A percentile compares a stretch with the other conserved stretches of the same genome.
phyloP scores from a whole-genome alignment of 2,888 invertebrate genomes.

The Clivina fossor region DNA sequence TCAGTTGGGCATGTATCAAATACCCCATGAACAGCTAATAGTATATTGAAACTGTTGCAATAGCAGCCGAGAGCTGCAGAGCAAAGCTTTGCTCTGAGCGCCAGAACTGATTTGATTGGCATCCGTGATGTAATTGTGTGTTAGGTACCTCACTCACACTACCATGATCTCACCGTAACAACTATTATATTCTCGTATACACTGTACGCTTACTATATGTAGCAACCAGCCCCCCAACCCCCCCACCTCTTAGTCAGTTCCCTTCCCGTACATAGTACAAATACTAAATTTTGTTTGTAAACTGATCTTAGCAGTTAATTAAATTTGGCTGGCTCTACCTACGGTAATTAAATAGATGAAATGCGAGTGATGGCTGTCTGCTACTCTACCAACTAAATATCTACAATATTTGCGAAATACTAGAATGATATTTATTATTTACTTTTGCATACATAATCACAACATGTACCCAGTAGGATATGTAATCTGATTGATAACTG shows the following conservation, averaged over 20 bases:
- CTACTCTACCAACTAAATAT: constrained; percentile 8
- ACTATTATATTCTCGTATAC: too few relatives aligned
- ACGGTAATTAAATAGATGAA: constrained; percentile 31
- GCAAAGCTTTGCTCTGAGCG: constrained; percentile 14
- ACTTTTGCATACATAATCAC: too few relatives aligned
- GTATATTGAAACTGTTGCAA: constrained; percentile 25
- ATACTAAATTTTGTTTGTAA: constrained; percentile 33
- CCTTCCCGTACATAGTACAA: too few relatives aligned
- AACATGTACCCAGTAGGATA: too few relatives aligned
- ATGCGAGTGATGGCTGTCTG: constrained; percentile 27
- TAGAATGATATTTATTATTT: too few relatives aligned
- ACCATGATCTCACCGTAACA: constrained; percentile 3
- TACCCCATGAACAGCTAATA: constrained; percentile 5
- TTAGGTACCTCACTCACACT: constrained; percentile 15
- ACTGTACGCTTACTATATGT: too few relatives aligned
- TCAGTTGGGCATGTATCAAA: too few relatives aligned
- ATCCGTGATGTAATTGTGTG: constrained; percentile 25
- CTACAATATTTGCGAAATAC: too few relatives aligned
- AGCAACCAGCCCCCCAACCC: too few relatives aligned
- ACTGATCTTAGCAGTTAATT: constrained; percentile 35
- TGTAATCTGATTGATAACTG: too few relatives aligned
- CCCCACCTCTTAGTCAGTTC: too few relatives aligned
- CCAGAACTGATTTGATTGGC: constrained; percentile 29
- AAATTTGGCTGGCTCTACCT: constrained; percentile 23
- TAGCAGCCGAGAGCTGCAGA: too few relatives aligned